A percentile compares a stretch with the other conserved stretches of the same genome.
phyloP scores from a whole-genome alignment of 37 sponge, comb jelly and placozoan species.

The Dysidea cf. avara region DNA sequence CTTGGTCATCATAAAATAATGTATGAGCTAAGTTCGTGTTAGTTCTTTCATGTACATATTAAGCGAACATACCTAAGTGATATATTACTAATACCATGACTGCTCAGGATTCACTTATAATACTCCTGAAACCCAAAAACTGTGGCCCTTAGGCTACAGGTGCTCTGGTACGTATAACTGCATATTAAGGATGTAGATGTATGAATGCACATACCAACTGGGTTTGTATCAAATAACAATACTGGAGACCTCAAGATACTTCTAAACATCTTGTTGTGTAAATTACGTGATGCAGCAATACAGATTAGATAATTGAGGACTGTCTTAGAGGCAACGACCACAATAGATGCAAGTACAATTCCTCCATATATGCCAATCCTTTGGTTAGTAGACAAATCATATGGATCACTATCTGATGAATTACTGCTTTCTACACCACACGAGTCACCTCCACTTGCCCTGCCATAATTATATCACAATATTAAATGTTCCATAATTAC shows the following conservation, averaged over 20 bases:
- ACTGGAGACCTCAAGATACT: slow-evolving; percentile 33
- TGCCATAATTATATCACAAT: background rate
- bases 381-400: background rate
- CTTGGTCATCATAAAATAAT: too few relatives aligned
- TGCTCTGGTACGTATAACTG: too few relatives aligned
- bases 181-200: too few relatives aligned
- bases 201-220: slow-evolving; percentile 20
- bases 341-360: background rate
- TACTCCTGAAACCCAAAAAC: too few relatives aligned
- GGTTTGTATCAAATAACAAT: slow-evolving; percentile 44
- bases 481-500: background rate
- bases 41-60: too few relatives aligned
- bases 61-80: too few relatives aligned
- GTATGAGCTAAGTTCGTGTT: too few relatives aligned
- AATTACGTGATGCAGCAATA: slow-evolving; percentile 7
- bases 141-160: too few relatives aligned
- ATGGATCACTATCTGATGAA: background rate
- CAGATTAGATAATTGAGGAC: slow-evolving; percentile 7
- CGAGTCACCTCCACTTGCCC: background rate
- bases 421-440: background rate
- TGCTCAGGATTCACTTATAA: too few relatives aligned
- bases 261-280: slow-evolving; percentile 31
- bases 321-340: background rate
- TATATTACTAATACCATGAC: too few relatives aligned
- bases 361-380: slow-evolving; percentile 11